Conservation (phyloP, 2,113 vertebrate genomes). For the Irena cyanogastra region DNA sequence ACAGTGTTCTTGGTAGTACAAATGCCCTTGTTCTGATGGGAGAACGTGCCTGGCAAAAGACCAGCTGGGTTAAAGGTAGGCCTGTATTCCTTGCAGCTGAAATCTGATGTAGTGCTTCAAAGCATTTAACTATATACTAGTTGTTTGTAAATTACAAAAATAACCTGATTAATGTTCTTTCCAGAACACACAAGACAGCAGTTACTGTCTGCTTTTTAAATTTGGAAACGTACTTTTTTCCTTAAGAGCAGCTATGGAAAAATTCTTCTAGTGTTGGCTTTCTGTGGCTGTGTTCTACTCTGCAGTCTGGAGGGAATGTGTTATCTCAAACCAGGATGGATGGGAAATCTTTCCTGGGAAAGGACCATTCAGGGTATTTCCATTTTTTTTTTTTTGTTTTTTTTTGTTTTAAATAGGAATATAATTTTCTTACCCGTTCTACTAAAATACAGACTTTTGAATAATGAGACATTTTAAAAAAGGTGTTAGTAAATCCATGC, state of each 20-base stretch:
- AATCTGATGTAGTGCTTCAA: background rate
- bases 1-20: background rate
- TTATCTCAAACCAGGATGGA: background rate
- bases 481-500: background rate
- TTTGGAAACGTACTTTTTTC: conserved; percentile 34
- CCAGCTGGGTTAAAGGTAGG: conserved; percentile 37
- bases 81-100: background rate
- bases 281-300: background rate
- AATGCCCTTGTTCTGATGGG: background rate
- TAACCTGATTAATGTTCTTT: conserved; percentile 57
- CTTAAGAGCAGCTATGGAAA: conserved; percentile 40
- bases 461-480: background rate
- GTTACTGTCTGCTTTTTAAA: conserved; percentile 45
- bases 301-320: background rate
- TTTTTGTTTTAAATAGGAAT: background rate
- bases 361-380: background rate
- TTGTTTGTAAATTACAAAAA: conserved; percentile 53
- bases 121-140: background rate
- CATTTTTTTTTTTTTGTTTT: background rate
- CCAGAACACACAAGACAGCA: conserved; percentile 1
- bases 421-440: background rate
- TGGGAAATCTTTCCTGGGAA: conserved; percentile 25
- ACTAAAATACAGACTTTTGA: background rate
- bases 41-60: conserved; percentile 14
- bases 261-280: background rate